These are phyloP conservation scores for Keiferia lycopersicella DNA, from an alignment of 2,888 invertebrate species.

Conservation along the genomic window DNA sequence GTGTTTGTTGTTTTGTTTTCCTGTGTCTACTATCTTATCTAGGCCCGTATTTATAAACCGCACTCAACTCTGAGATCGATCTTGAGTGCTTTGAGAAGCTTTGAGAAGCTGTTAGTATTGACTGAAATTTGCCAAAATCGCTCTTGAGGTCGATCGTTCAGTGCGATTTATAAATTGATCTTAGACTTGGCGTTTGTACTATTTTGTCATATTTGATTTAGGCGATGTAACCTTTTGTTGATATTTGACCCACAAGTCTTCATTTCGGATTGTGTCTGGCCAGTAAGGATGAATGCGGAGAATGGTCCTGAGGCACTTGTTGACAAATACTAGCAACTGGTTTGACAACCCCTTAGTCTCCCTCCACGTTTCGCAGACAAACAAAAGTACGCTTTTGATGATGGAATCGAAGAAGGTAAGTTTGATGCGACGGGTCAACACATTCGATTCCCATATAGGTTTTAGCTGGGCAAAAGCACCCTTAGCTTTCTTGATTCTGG, in stretches of 20 bases:
- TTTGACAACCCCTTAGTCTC: not conserved
- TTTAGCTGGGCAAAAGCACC: slow-evolving; percentile 1
- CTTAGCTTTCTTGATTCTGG: not conserved
- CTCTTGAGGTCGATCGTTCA: too few species aligned
- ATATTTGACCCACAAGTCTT: not conserved
- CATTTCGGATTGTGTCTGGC: not conserved
- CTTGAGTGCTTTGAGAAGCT: too few species aligned
- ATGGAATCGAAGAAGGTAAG: not conserved
- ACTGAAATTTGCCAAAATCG: too few species aligned
- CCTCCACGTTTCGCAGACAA: not conserved
- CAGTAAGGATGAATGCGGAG: not conserved
- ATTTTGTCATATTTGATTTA: too few species aligned
- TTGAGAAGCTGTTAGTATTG: too few species aligned
- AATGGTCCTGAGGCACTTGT: not conserved
- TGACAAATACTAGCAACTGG: not conserved
- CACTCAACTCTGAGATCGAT: too few species aligned
- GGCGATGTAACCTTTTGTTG: too few species aligned
- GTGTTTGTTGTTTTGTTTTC: too few species aligned
- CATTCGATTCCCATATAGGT: not conserved
- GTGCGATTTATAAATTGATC: too few species aligned
- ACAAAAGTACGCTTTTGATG: not conserved
- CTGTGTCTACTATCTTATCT: too few species aligned
- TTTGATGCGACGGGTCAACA: not conserved
- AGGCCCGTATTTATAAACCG: too few species aligned
- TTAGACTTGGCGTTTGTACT: too few species aligned